Base-by-base conservation (phyloP, 2,888 invertebrate genomes). In the Hyposoter dolosus region DNA sequence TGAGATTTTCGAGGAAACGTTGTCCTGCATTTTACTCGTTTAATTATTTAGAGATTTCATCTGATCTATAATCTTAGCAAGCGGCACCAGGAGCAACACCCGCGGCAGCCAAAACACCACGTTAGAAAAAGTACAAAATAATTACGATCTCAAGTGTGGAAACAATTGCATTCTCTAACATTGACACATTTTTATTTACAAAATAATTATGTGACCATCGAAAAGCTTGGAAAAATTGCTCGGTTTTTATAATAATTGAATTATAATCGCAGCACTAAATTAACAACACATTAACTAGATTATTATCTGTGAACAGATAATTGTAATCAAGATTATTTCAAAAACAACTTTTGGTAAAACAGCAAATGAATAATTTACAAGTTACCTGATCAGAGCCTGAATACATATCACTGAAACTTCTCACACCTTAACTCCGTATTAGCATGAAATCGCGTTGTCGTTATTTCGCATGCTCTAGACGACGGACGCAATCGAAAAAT, bases 401-500 rank as follows among this genome's bases (percentile, higher is more conserved):
- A 45, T 23, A 45, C 5, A 15, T 23, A 15, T 40, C 23, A 28
- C 23, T 69, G 45, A 15, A 15, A 23, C 5, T 45, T 19, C 9
- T 45, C 5, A 3, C 19, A 23, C 23, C 15, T 45, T 5, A 15
- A 2, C 15, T 45, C 15, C 2, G 19, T 68, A 10, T 23, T 23
- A 28, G 19, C 12, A 23, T 23, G 7, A 45, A 3, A 68, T 23
- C 23, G 15, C 12, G 5, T 15, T 28, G 40, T 17, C n/a, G 23
- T 35, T 60, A 71, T 60, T 40, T 78, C 89, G 82, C 88, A 77
- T 76, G 80, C 78, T 88, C 88, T 85, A 91, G 81, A 75, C 86
- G 82, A 82, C 86, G 85, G 76, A 90, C 84, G 71, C 89, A 91
- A 74, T 90, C 89, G 78, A 90, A 89, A 86, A 91, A 90, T 88